Percentiles rank a stretch among this genome's conserved stretches.
phyloP scores from a whole-genome alignment of 2,888 invertebrate species.

The Ectemnius cavifrons region DNA sequence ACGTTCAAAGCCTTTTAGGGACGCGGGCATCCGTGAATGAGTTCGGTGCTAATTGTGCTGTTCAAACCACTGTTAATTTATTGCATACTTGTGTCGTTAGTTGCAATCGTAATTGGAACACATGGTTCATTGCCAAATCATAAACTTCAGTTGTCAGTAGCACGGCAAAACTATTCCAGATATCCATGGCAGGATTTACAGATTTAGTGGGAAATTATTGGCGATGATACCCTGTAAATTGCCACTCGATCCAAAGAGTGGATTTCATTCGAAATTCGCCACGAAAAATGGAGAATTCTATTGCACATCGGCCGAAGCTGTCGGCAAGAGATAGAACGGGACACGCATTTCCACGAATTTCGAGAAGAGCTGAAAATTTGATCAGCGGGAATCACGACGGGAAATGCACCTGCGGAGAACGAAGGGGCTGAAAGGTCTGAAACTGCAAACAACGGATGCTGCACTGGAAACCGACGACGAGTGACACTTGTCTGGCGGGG shows the following conservation, averaged over 20 bases:
- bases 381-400: constrained; percentile 37
- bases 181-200: too few species aligned
- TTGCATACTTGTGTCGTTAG: constrained; percentile 25
- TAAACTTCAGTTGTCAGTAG: not conserved
- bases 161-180: too few species aligned
- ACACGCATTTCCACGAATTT: constrained; percentile 11
- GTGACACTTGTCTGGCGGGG: constrained; percentile 17
- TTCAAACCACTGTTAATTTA: constrained; percentile 35
- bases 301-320: too few species aligned
- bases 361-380: constrained; percentile 34
- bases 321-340: too few species aligned
- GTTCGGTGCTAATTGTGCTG: not conserved
- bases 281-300: too few species aligned
- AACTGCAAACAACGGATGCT: constrained; percentile 10
- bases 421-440: constrained; percentile 4
- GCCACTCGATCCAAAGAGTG: too few species aligned
- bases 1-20: not conserved
- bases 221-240: too few species aligned
- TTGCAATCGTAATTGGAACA: constrained; percentile 21
- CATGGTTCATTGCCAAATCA: constrained; percentile 5
- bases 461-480: not conserved
- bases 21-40: too few species aligned
- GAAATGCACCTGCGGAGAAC: constrained; percentile 18
- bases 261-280: too few species aligned
- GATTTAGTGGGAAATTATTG: too few species aligned